These are phyloP conservation scores for Coccyzus lansbergi DNA, from an alignment of 2,797 vertebrate genomes.

Conservation along the genomic window DNA sequence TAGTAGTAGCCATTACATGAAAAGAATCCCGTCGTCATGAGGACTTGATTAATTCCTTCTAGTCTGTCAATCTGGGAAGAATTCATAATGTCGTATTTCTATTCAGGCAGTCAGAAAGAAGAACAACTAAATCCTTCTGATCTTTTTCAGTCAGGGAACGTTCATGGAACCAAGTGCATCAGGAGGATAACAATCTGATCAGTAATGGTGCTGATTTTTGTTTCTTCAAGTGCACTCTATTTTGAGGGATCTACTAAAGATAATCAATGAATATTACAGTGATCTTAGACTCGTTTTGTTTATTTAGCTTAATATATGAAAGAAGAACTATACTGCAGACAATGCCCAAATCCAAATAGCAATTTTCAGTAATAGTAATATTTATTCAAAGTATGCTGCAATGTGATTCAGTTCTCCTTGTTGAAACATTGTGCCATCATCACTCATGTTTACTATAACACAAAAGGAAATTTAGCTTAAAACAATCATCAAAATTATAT, in stretches of 20 bases:
- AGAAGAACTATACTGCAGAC: not conserved
- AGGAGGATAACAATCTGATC: not conserved
- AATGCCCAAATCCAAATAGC: not conserved
- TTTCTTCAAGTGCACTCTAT: not conserved
- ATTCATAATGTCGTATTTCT: not conserved
- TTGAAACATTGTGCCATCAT: not conserved
- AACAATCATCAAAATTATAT: not conserved
- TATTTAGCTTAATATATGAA: not conserved
- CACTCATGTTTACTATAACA: not conserved
- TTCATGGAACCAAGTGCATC: not conserved
- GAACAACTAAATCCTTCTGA: not conserved
- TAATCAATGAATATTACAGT: not conserved
- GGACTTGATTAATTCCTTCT: not conserved
- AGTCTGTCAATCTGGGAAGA: not conserved
- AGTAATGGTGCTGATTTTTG: not conserved
- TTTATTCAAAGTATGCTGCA: not conserved
- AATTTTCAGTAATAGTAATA: not conserved
- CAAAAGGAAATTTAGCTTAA: not conserved
- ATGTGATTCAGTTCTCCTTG: not conserved
- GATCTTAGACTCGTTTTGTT: not conserved
- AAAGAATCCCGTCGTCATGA: not conserved
- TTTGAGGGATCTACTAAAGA: not conserved
- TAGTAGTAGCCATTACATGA: not conserved
- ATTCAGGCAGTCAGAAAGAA: not conserved
- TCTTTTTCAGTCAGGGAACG: not conserved